A percentile compares a stretch with the other conserved stretches of the same genome.
phyloP scores from a whole-genome alignment of 2,113 vertebrate species.

The Nerophis lumbriciformis region DNA sequence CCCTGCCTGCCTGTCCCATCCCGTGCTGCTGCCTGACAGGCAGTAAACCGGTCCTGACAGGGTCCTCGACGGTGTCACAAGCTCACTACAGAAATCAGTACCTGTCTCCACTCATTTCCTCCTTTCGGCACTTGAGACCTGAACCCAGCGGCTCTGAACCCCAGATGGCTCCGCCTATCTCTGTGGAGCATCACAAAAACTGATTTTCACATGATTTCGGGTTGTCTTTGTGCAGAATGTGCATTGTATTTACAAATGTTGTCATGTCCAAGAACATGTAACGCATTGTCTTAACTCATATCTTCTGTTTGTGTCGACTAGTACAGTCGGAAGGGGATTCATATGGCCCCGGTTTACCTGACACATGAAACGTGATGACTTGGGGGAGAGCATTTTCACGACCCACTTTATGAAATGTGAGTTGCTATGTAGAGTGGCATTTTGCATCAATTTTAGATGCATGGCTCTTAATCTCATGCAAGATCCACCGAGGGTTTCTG shows the following conservation, averaged over 20 bases:
- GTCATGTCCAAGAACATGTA: neutral
- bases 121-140: slow-evolving; percentile 41
- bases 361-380: no score
- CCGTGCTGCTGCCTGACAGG: slow-evolving; percentile 49
- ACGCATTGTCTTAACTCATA: no score
- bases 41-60: slow-evolving; percentile 60
- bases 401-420: no score
- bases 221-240: slow-evolving; percentile 5
- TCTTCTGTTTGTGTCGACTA: neutral
- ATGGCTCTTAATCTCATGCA: no score
- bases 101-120: slow-evolving; percentile 65
- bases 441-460: no score
- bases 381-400: no score
- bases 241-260: neutral
- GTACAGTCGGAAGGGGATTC: no score
- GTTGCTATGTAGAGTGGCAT: no score
- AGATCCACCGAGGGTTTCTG: no score
- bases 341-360: no score
- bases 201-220: slow-evolving; percentile 7
- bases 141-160: slow-evolving; percentile 24
- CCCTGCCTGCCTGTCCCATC: slow-evolving; percentile 30
- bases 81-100: slow-evolving; percentile 54
- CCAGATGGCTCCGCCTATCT: slow-evolving; percentile 19
- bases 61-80: slow-evolving; percentile 56
- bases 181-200: slow-evolving; percentile 20